Evolutionary conservation across 2,797 vertebrate genomes (phyloP), one percentile per base, ranked within the genome.

Genomic region (Parambassis ranga): DNA sequence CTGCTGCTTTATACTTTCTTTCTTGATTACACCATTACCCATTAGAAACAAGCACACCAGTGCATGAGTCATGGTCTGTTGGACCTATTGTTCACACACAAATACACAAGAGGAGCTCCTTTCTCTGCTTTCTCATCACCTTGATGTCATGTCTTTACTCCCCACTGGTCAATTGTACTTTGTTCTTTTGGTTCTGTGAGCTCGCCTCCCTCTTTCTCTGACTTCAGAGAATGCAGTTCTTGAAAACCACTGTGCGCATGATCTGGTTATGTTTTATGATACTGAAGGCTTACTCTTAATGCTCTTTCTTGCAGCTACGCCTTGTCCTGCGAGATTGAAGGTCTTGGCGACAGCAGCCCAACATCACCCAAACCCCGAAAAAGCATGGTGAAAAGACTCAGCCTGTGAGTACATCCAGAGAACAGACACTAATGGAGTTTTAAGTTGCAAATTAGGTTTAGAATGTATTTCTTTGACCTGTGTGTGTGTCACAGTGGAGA

Each of bases 301-400:
- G 39, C 51, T 31, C 15, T 58, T 24, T 80, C 57, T 71, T 83
- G 53, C 89, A 98, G 96, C 79, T 96, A 95, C 9, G 81, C 81
- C 38, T 86, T 96, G 50, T 97, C 96, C 0, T 93, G 94, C 53
- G 95, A 96, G 89, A 87, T 95, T 0, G 96, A 98, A 88, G 92
- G 94, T 1, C 75, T 94, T 0, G 90, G 92, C 0, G 95, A 98
- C 14, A 77, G 91, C 74, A 95, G 91, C 8, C 87, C 95, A 14
- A 94, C 94, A 0, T 96, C 92, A 0, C 95, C 94, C 0, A 98
- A 96, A 79, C 91, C 94, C 18, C 90, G 94, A 60, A 97, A 96
- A 52, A 98, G 97, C 85, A 94, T 98, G 95, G 96, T 97, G 89
- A 98, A 98, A 89, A 94, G 96, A 41, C 91, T 98, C 26, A 98